Base-by-base conservation (phyloP, 2,113 vertebrate genomes). In the Bos javanicus region DNA sequence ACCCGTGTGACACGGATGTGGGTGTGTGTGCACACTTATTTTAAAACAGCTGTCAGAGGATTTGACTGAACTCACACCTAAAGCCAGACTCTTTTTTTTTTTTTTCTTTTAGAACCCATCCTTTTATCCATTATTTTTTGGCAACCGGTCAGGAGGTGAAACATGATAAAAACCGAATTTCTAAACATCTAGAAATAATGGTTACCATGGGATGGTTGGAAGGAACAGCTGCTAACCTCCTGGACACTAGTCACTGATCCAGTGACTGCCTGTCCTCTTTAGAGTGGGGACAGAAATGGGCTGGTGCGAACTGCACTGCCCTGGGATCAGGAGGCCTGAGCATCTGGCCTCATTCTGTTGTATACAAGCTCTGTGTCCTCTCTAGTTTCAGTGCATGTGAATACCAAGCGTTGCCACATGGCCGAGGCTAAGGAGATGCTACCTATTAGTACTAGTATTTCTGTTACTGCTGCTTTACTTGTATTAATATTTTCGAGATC, bases 41-140 rank as follows among this genome's bases (percentile, higher is more conserved):
- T 98, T 93, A 15, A 88, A 95, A 93, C 60, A 81, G 62, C 89
- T 80, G 62, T 91, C 91, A 91, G n/a, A 91, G 71, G 54, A 13
- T 67, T 95, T 6, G 3, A 74, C 50, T 30, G 80, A 94, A 94
- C 30, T 57, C 90, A 88, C 4, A 90, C 90, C 67, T 96, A 67
- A 96, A 90, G 67, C 30, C 52, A 94, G 67, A 17, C 25, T 52
- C 52, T 26, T 50, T 52, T 48, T 78, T 78, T 17, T 62, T 74
- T 17, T 43, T 39, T 71, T 36, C 15, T 39, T 23, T 71, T 46
- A 76, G 25, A 87, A 74, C 12, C 4, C 74, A 26, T 83, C 16
- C 74, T 39, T 93, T 95, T 90, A 60, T 90, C 46, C 74, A 54
- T 85, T 48, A 52, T 93, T 95, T 97, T 54, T 95, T 95, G 57